Conservation (phyloP, 2,888 invertebrate species). For the Deilephila elpenor region DNA sequence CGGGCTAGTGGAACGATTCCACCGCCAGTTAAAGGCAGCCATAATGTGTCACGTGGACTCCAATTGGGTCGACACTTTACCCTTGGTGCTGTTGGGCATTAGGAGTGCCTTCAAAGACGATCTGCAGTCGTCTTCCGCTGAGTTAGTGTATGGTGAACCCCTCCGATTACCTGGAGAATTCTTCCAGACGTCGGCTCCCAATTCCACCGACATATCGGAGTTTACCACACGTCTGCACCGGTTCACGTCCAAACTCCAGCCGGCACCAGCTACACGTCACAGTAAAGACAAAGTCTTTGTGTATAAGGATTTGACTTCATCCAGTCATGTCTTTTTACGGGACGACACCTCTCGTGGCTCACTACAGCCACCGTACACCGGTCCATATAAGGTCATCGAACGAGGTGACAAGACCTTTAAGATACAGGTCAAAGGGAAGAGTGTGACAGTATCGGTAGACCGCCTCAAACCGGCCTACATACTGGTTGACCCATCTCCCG, state of each 20-base stretch:
- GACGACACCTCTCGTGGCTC: conserved; percentile 20
- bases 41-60: conserved; percentile 33
- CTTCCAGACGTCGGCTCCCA: not conserved
- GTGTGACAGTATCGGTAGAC: conserved; percentile 11
- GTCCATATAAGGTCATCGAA: not conserved
- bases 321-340: conserved; percentile 32
- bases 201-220: not conserved
- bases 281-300: conserved; percentile 29
- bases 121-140: conserved; percentile 32
- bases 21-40: conserved; percentile 37
- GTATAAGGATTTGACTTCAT: conserved; percentile 27
- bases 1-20: conserved; percentile 38
- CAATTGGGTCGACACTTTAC: conserved; percentile 32
- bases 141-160: conserved; percentile 28
- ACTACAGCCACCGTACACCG: conserved; percentile 11
- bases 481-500: not conserved
- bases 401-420: conserved; percentile 4
- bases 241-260: conserved; percentile 12
- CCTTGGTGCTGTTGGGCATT: conserved; percentile 34
- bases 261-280: conserved; percentile 30
- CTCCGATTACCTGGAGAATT: conserved; percentile 31
- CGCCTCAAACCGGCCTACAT: conserved; percentile 2
- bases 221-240: conserved; percentile 3
- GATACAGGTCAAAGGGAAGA: not conserved
- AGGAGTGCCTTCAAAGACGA: conserved; percentile 35